A percentile compares a stretch with the other conserved stretches of the same genome.
phyloP scores from a whole-genome alignment of 2,888 invertebrate species.

The Hyles lineata region DNA sequence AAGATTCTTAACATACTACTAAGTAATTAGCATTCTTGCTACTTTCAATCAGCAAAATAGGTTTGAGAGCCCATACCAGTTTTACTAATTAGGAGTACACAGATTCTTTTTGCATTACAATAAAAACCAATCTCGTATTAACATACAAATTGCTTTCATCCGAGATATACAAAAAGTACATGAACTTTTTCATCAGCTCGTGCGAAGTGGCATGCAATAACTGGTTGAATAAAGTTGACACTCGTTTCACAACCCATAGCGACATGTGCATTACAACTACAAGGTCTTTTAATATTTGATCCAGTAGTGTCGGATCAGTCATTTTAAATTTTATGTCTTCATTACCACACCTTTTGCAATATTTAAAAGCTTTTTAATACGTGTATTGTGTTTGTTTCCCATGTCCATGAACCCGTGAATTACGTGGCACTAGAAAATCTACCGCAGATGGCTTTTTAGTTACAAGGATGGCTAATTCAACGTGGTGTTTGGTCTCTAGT shows the following conservation, averaged over 20 bases:
- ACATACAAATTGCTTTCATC: slow-evolving; percentile 32
- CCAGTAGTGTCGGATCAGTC: slow-evolving; percentile 53
- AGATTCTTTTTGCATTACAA: not conserved
- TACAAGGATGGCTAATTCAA: slow-evolving; percentile 11
- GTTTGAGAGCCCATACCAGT: not conserved
- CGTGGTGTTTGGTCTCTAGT: not conserved
- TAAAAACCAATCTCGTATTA: slow-evolving; percentile 9
- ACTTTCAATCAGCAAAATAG: too few species aligned
- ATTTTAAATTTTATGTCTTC: slow-evolving; percentile 51
- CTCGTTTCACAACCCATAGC: slow-evolving; percentile 35
- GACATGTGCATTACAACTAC: slow-evolving; percentile 29
- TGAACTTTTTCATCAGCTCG: slow-evolving; percentile 15
- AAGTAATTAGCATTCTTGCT: too few species aligned
- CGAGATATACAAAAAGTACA: slow-evolving; percentile 51
- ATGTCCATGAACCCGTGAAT: slow-evolving; percentile 59
- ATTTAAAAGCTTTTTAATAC: slow-evolving; percentile 42
- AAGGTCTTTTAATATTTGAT: slow-evolving; percentile 54
- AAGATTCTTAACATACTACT: too few species aligned
- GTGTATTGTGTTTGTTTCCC: slow-evolving; percentile 55
- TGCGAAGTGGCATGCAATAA: slow-evolving; percentile 21
- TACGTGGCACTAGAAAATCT: slow-evolving; percentile 31
- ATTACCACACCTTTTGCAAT: slow-evolving; percentile 42
- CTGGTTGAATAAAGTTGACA: slow-evolving; percentile 59
- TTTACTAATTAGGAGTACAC: not conserved
- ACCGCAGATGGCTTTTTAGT: slow-evolving; percentile 4